These are phyloP conservation scores for Nemotelus pantherinus DNA, from an alignment of 2,888 invertebrate species.

Conservation along the genomic window DNA sequence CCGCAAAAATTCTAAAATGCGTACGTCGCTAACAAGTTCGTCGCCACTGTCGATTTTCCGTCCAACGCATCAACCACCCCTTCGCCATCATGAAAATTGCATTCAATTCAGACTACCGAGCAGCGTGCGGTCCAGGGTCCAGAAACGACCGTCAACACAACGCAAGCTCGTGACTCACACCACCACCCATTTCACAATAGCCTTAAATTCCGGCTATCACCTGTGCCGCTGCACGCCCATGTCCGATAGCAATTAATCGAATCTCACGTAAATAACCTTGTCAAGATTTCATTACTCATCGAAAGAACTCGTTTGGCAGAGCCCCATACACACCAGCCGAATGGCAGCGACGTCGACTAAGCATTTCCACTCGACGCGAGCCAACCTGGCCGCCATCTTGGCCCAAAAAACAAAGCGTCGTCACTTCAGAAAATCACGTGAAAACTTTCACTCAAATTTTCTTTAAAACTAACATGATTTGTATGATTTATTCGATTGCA, in stretches of 20 bases:
- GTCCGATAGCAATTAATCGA: too few relatives aligned
- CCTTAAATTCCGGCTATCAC: not conserved
- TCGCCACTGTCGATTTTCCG: too few relatives aligned
- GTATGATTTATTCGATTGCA: not conserved
- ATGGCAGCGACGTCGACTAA: too few relatives aligned
- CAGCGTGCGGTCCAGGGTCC: too few relatives aligned
- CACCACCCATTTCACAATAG: not conserved
- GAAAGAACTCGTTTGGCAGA: not conserved
- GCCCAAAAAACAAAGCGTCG: constrained; percentile 47
- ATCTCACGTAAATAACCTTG: too few relatives aligned
- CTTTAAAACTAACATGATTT: not conserved
- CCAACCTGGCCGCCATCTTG: constrained; percentile 24
- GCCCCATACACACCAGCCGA: too few relatives aligned
- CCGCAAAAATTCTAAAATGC: too few relatives aligned
- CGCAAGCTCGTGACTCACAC: constrained; percentile 5
- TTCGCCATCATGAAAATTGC: too few relatives aligned
- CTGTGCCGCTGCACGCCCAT: not conserved
- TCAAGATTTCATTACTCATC: not conserved
- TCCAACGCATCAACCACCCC: too few relatives aligned
- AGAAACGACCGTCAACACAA: not conserved
- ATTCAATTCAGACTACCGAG: too few relatives aligned
- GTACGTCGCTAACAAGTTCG: too few relatives aligned
- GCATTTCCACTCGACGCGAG: not conserved
- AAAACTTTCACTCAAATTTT: constrained; percentile 49
- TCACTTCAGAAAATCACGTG: constrained; percentile 30